Evolutionary conservation across 2,888 invertebrate species (phyloP).

Genomic region (Phengaris arion): DNA sequence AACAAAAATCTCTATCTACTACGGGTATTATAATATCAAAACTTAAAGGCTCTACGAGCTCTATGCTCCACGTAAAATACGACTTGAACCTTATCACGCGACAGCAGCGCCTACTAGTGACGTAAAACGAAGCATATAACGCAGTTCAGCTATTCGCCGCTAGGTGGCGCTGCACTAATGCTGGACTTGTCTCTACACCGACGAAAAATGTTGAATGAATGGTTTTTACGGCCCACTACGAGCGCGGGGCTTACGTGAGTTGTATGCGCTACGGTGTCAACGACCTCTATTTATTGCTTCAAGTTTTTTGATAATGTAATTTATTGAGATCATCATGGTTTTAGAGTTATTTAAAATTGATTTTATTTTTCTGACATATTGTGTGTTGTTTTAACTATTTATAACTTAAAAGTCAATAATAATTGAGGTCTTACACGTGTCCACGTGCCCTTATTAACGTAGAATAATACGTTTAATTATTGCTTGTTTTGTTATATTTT

Average conservation of each 20-base stretch:
- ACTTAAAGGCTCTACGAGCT: not conserved
- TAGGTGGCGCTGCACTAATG: constrained; percentile 56
- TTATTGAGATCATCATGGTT: constrained; percentile 25
- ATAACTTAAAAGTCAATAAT: not conserved
- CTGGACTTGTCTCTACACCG: constrained; percentile 53
- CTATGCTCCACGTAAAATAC: not conserved
- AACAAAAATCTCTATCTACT: not conserved
- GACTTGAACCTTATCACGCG: constrained; percentile 16
- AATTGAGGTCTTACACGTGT: not conserved
- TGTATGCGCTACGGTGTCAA: constrained; percentile 64
- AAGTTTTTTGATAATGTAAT: constrained; percentile 41
- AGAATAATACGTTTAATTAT: not conserved
- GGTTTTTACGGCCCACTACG: constrained; percentile 62
- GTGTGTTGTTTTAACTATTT: not conserved
- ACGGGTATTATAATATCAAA: not conserved
- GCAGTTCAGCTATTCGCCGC: constrained; percentile 65
- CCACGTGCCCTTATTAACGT: not conserved
- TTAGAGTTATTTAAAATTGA: not conserved
- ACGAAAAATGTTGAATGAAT: constrained; percentile 62
- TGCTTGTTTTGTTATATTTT: not conserved
- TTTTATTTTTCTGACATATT: not conserved
- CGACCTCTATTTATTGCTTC: constrained; percentile 59
- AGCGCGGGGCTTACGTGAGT: constrained; percentile 52
- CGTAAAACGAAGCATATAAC: constrained; percentile 43
- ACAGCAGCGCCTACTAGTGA: constrained; percentile 55